phyloP scores from a whole-genome alignment of 1,140 invertebrate species.

The Procambarus virginalis region DNA sequence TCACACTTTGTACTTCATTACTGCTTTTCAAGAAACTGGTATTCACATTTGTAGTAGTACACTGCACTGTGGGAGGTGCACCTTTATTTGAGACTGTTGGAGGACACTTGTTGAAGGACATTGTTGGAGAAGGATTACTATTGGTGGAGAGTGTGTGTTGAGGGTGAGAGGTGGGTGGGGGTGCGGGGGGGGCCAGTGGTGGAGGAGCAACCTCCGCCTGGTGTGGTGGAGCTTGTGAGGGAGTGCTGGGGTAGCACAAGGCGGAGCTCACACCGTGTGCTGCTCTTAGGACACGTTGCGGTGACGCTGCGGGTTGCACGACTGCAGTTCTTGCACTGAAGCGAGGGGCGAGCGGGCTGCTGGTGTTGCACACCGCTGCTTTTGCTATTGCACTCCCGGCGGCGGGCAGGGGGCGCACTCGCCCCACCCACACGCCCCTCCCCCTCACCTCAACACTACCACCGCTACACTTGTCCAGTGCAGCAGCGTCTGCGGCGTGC shows the following conservation, averaged over 20 bases:
- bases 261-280: background rate
- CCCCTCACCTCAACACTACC: slow-evolving; percentile 12
- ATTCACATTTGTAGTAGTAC: slow-evolving; percentile 15
- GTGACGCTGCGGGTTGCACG: slow-evolving; percentile 8
- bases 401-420: slow-evolving; percentile 31
- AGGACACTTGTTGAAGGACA: background rate
- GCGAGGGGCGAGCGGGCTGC: slow-evolving; percentile 13
- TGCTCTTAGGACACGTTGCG: slow-evolving; percentile 13
- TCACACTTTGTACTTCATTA: slow-evolving; percentile 21
- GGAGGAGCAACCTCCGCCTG: background rate
- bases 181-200: slow-evolving; percentile 8
- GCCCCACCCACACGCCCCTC: slow-evolving; percentile 32
- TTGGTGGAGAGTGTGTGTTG: background rate
- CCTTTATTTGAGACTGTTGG: background rate
- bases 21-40: slow-evolving; percentile 26
- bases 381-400: slow-evolving; percentile 29
- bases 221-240: slow-evolving; percentile 4
- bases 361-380: slow-evolving; percentile 30
- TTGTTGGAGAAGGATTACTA: no score
- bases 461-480: slow-evolving; percentile 10
- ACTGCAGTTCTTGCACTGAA: slow-evolving; percentile 37
- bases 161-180: background rate
- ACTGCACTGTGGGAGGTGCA: slow-evolving; percentile 20
- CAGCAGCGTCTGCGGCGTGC: background rate
- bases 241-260: background rate